These are phyloP conservation scores for Poeciliopsis occidentalis DNA, from an alignment of 2,113 vertebrate genomes.

Conservation along the genomic window DNA sequence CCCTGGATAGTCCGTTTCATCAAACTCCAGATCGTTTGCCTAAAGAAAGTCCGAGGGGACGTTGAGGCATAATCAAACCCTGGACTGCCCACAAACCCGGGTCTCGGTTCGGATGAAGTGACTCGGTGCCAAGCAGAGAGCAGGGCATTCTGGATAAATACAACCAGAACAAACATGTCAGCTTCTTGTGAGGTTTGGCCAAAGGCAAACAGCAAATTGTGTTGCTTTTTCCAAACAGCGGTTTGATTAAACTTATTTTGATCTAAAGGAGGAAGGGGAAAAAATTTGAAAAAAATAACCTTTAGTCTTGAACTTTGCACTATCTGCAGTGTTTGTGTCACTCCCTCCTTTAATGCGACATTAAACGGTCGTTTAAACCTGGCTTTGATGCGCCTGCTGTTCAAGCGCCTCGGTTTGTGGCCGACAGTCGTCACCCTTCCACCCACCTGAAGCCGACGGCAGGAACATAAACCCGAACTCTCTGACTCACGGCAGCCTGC, in stretches of 20 bases:
- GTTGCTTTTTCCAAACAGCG: too few relatives aligned
- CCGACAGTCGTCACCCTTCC: constrained; percentile 26
- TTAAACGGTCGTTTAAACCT: constrained; percentile 16
- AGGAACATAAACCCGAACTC: constrained; percentile 20
- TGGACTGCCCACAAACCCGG: too few relatives aligned
- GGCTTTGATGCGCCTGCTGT: constrained; percentile 15
- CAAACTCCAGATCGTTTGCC: too few relatives aligned
- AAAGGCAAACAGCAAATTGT: too few relatives aligned
- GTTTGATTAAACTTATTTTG: neutral
- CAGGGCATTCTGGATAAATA: too few relatives aligned
- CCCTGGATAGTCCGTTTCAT: too few relatives aligned
- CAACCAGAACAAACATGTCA: too few relatives aligned
- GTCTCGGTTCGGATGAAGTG: too few relatives aligned
- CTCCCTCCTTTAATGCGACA: constrained; percentile 1
- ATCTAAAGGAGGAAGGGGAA: neutral
- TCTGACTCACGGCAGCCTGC: constrained; percentile 10
- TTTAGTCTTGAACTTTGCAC: constrained; percentile 3
- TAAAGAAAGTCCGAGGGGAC: too few relatives aligned
- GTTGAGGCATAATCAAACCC: too few relatives aligned
- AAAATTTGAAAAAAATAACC: neutral
- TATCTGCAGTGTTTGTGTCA: neutral
- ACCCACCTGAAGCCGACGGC: constrained; percentile 21
- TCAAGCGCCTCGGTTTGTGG: constrained; percentile 3
- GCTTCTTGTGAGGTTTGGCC: too few relatives aligned
- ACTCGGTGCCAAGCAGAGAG: too few relatives aligned